Percentiles rank a stretch among this genome's conserved stretches.
Evolutionary conservation across 2,113 vertebrate genomes (phyloP).

Genomic region (Nothobranchius furzeri): DNA sequence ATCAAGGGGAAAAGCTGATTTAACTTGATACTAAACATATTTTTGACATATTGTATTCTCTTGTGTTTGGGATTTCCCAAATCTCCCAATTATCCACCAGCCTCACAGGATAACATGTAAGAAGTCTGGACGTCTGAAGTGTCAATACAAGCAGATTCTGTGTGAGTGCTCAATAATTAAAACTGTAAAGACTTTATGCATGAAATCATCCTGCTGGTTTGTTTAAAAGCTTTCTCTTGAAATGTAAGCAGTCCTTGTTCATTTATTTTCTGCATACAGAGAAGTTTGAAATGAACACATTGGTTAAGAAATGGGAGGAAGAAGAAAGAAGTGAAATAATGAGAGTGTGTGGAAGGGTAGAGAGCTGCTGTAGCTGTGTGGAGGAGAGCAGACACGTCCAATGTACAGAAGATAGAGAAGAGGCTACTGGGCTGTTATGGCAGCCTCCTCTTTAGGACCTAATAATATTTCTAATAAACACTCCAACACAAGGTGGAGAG

Average conservation of each 20-base stretch:
- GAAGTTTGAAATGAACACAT: constrained; percentile 15
- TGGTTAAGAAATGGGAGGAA: constrained; percentile 8
- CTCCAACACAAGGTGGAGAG: constrained; percentile 29
- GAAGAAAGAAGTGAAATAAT: background rate
- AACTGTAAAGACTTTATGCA: too few relatives aligned
- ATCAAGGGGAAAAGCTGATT: too few relatives aligned
- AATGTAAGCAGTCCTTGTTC: background rate
- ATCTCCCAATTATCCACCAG: background rate
- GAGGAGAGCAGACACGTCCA: too few relatives aligned
- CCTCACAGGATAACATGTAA: background rate
- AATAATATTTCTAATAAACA: constrained; percentile 41
- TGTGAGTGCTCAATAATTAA: background rate
- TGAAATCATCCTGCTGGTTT: background rate
- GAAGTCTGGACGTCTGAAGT: background rate
- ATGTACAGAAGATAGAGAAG: too few relatives aligned
- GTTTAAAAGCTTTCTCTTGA: background rate
- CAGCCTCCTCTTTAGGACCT: constrained; percentile 21
- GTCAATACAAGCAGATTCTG: background rate
- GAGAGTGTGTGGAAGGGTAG: background rate
- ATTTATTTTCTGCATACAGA: background rate
- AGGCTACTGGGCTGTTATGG: too few relatives aligned
- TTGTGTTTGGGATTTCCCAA: background rate
- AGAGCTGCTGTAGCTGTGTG: background rate
- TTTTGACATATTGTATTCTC: background rate
- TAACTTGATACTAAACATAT: too few relatives aligned